Conservation (phyloP, 2,113 vertebrate species). For the Rhinoptilus africanus region DNA sequence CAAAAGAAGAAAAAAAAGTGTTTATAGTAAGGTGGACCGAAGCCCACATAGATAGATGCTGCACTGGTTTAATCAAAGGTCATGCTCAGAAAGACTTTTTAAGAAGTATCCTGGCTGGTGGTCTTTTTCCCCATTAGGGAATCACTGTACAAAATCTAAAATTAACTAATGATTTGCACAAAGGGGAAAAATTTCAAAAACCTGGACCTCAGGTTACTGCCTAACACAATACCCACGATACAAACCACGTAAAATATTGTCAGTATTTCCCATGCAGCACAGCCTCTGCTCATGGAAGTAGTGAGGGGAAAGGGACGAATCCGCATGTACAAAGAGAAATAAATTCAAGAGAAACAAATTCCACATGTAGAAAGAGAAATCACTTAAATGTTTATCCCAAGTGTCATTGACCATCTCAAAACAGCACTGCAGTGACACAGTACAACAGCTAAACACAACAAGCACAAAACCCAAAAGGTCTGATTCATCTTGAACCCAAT, state of each 20-base stretch:
- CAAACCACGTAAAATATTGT: background rate
- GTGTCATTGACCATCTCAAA: background rate
- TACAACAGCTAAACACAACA: rapidly evolving
- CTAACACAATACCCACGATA: background rate
- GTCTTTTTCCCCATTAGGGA: background rate
- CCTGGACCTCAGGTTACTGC: background rate
- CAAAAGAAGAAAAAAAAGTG: too few relatives aligned
- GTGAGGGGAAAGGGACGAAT: background rate
- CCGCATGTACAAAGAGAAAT: background rate
- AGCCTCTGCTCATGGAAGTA: background rate
- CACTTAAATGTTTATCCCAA: background rate
- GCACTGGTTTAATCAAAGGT: background rate
- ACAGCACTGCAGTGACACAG: background rate
- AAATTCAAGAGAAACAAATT: too few relatives aligned
- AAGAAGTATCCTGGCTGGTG: background rate
- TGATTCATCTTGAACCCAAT: background rate
- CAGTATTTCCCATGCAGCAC: background rate
- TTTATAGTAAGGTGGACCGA: background rate
- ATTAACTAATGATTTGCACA: rapidly evolving
- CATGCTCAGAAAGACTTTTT: background rate
- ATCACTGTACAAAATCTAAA: background rate
- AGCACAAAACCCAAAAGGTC: background rate
- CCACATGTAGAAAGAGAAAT: background rate
- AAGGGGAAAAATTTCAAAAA: too few relatives aligned
- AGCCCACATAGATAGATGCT: background rate